These are phyloP conservation scores for Caenorhabditis sp. DNA, from an alignment of 2,888 invertebrate genomes.

Conservation along the genomic window DNA sequence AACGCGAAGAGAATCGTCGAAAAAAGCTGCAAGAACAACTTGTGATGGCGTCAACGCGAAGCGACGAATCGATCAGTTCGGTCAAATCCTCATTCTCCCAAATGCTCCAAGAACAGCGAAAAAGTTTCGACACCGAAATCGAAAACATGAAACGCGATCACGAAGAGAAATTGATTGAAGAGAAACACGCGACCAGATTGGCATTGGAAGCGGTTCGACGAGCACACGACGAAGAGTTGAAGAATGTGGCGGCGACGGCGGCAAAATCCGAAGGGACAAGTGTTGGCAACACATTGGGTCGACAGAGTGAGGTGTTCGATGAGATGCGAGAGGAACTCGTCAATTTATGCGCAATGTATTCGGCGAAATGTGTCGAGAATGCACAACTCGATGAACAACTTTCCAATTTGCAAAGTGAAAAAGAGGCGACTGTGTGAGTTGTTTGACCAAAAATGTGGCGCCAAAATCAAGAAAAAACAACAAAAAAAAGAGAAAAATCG, in stretches of 20 bases:
- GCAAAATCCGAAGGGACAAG: constrained; percentile 22
- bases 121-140: constrained; percentile 55
- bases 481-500: too few relatives aligned
- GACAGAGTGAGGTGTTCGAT: constrained; percentile 53
- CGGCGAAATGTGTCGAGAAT: constrained; percentile 69
- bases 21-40: constrained; percentile 61
- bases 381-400: constrained; percentile 66
- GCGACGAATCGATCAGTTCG: constrained; percentile 53
- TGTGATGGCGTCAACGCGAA: constrained; percentile 44
- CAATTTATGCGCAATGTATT: constrained; percentile 65
- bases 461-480: too few relatives aligned
- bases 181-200: constrained; percentile 64
- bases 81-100: constrained; percentile 58
- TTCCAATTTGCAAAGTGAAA: constrained; percentile 32
- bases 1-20: constrained; percentile 55
- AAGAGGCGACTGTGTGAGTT: constrained; percentile 37
- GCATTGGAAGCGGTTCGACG: constrained; percentile 68
- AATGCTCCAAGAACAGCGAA: constrained; percentile 55
- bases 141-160: constrained; percentile 56
- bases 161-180: constrained; percentile 62
- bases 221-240: constrained; percentile 66
- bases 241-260: constrained; percentile 30
- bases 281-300: constrained; percentile 29
- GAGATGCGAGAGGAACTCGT: constrained; percentile 63
- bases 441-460: too few relatives aligned